phyloP scores from a whole-genome alignment of 1,140 invertebrate species.

The Diachasmimorpha longicaudata region DNA sequence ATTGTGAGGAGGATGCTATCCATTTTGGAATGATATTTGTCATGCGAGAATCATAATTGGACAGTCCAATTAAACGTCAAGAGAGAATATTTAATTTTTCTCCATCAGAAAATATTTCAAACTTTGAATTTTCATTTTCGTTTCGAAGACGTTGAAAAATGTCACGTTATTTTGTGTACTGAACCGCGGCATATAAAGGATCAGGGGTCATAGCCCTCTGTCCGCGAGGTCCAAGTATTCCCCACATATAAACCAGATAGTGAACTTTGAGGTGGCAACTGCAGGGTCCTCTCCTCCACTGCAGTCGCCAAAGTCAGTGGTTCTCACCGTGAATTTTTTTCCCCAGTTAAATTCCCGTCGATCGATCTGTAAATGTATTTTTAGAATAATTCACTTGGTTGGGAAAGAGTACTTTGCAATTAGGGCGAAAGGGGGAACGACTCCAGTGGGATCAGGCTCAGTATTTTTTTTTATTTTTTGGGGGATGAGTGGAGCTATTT shows the following conservation, averaged over 20 bases:
- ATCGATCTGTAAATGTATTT: neutral
- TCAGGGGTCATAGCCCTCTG: conserved; percentile 47
- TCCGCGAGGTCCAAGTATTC: conserved; percentile 35
- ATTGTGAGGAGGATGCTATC: too few relatives aligned
- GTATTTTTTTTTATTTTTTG: too few relatives aligned
- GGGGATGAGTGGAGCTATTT: too few relatives aligned
- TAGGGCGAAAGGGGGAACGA: too few relatives aligned
- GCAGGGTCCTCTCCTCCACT: conserved; percentile 35
- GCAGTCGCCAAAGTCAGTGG: conserved; percentile 38
- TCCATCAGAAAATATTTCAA: too few relatives aligned
- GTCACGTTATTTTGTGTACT: conserved; percentile 17
- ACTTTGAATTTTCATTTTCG: too few relatives aligned
- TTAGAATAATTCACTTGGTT: neutral
- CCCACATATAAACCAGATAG: conserved; percentile 32
- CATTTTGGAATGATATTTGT: too few relatives aligned
- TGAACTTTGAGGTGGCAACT: conserved; percentile 38
- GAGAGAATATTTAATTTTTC: too few relatives aligned
- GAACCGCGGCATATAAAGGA: neutral
- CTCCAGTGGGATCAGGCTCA: too few relatives aligned
- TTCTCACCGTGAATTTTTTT: conserved; percentile 34
- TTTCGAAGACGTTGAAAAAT: neutral
- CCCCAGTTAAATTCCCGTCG: neutral
- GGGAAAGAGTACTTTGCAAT: neutral
- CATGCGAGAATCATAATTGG: too few relatives aligned
- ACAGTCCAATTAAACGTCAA: too few relatives aligned